Evolutionary conservation across 37 sponge, comb jelly and placozoan species (phyloP).

Genomic region (Agelas oroides): DNA sequence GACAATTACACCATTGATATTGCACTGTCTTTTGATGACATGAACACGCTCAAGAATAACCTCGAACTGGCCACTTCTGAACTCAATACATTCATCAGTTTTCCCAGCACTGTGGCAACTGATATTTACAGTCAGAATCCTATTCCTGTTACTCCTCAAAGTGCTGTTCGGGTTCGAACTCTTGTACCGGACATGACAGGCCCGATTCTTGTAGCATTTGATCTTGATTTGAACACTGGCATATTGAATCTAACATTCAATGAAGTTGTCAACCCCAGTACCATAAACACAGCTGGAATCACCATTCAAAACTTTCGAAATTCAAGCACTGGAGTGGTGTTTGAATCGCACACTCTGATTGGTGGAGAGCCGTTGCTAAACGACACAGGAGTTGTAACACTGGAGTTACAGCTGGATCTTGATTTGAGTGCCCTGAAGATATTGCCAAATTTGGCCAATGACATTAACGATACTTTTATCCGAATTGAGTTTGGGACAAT

Average conservation of each 20-base stretch:
- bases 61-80: conserved; percentile 70
- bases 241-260: conserved; percentile 66
- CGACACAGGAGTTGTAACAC: conserved; percentile 29
- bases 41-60: conserved; percentile 79
- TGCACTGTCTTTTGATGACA: conserved; percentile 56
- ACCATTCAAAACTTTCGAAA: conserved; percentile 61
- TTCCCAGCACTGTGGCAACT: conserved; percentile 39
- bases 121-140: conserved; percentile 72
- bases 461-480: conserved; percentile 57
- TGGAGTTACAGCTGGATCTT: conserved; percentile 38
- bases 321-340: neutral
- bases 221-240: conserved; percentile 72
- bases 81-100: conserved; percentile 58
- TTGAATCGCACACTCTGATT: conserved; percentile 27
- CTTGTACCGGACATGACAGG: conserved; percentile 68
- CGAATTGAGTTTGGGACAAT: conserved; percentile 48
- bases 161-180: conserved; percentile 39
- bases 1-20: conserved; percentile 68
- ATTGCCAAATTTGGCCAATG: conserved; percentile 52
- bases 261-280: conserved; percentile 80
- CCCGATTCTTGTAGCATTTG: conserved; percentile 67
- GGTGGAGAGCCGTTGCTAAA: conserved; percentile 42
- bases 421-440: conserved; percentile 81
- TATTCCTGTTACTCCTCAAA: neutral
- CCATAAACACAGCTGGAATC: conserved; percentile 43